Base-by-base conservation (phyloP, 2,888 invertebrate genomes). In the Himalopsyche anomala region DNA sequence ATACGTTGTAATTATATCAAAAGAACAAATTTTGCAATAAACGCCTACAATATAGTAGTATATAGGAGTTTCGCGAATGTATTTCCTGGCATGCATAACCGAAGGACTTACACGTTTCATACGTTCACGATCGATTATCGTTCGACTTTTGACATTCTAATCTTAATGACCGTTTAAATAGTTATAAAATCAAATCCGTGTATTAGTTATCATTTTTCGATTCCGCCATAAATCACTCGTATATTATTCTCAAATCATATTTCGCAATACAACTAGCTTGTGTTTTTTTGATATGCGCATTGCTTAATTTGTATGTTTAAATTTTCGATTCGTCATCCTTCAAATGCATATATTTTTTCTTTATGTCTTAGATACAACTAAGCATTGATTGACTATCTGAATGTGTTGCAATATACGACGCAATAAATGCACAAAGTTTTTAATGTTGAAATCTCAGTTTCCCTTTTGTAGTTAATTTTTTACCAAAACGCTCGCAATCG, bases 71-170 rank as follows among this genome's bases (percentile, higher is more conserved):
- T 62, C 15, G 62, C 62, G n/a, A 19, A 19, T 19, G 28, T 62
- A 19, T 62, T 62, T 62, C 51, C 51, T 51, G 51, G 51, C 51
- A 62, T 51, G 62, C 5, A 62, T 19, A 56, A 8, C 62, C 62
- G 62, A 62, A 62, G 62, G 62, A 62, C 62, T 62, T 62, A 19
- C 9, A 62, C 2, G 19, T 19, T 62, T 62, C 19, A 19, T 62
- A 62, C 62, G 19, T 62, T 62, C 28, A 62, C 19, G 8, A 62
- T 62, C 62, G 62, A 62, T 62, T 62, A 62, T 4, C 28, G 28
- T 62, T 62, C 8, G 28, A 19, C 62, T 62, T 56, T 62, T 62
- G 62, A 62, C 62, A 62, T 62, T 62, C 62, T 62, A 62, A 62
- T 62, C 62, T 19, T 62, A 62, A 56, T 62, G 19, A 5, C 62